These are phyloP conservation scores for Willowsia nigromaculata DNA, from an alignment of 2,888 invertebrate genomes.

Conservation along the genomic window DNA sequence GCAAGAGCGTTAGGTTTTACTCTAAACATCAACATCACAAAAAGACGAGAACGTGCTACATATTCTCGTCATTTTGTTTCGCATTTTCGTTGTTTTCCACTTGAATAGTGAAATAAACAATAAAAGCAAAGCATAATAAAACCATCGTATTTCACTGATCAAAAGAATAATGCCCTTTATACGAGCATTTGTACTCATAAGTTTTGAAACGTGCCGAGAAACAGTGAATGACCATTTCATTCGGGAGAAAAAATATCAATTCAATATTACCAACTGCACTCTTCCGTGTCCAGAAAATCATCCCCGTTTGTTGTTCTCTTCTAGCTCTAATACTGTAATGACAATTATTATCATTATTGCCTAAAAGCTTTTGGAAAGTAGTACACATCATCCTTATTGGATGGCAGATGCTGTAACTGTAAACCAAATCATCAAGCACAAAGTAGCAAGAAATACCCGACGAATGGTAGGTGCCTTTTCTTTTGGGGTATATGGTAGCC, in stretches of 20 bases:
- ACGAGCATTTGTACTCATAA: neutral
- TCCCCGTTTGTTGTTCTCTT: neutral
- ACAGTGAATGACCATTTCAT: neutral
- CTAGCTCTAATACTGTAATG: slow-evolving; percentile 20
- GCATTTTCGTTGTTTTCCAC: neutral
- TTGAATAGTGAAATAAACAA: neutral
- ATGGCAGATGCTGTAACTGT: neutral
- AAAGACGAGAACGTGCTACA: too few relatives aligned
- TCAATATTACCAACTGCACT: slow-evolving; percentile 27
- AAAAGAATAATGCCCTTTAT: neutral
- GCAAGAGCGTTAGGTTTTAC: neutral
- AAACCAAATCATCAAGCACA: neutral
- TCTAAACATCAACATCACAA: neutral
- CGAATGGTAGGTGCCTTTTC: too few relatives aligned
- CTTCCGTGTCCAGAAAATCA: slow-evolving; percentile 9
- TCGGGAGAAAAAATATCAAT: neutral
- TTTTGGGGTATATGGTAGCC: neutral
- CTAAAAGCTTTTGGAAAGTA: slow-evolving; percentile 53
- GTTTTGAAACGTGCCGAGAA: neutral
- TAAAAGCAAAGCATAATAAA: slow-evolving; percentile 6
- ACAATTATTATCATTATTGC: slow-evolving; percentile 58
- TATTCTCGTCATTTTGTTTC: too few relatives aligned
- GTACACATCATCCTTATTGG: neutral
- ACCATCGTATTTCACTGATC: neutral
- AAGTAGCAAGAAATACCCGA: neutral